Base-by-base conservation (phyloP, 2,113 vertebrate genomes). In the Vidua chalybeata region DNA sequence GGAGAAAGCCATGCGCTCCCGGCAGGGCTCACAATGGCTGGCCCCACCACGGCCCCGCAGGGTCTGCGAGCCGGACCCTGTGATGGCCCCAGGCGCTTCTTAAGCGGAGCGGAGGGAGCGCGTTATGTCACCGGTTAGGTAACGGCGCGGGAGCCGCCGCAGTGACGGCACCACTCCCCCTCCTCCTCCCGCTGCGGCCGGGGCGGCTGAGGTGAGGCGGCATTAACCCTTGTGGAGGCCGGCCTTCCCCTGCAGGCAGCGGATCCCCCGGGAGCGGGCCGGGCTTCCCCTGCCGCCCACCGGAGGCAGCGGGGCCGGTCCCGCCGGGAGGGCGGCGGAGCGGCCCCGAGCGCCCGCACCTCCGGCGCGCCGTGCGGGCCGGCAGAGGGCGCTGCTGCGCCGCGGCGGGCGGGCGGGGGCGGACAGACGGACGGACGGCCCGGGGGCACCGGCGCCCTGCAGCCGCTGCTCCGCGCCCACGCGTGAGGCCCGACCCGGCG, bases 81-180 rank as follows among this genome's bases (percentile, higher is more conserved):
- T 58, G 56, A 41, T 9, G 71, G 83, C 74, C 48, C 59, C 39
- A 13, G n/a, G 87, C 76, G 45, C 91, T 95, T 90, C 81, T 49
- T 77, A 77, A 89, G 84, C 52, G 93, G 88, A 88, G 91, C 14
- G 35, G 64, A 71, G 72, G 76, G 90, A 91, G 71, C 45, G 26
- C 28, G 87, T 94, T 88, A 94, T 93, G 90, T 93, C 95, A 96
- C 75, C 64, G 59, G 87, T 93, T 89, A 85, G 90, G 86, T 85
- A 92, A 90, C 84, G 77, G 69, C 74, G 63, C 73, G 68, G 63
- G 75, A 77, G 51, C 61, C 87, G 66, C 87, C 80, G 93, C 84
- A 93, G 71, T 86, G 71, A 58, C 52, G 84, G 73, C 78, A 49
- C 37, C 37, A 5, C 61, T 39, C 20, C 56, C 46, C 31, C 48